A percentile compares a stretch with the other conserved stretches of the same genome.
These are phyloP conservation scores for Pithys albifrons DNA, from an alignment of 2,113 vertebrate species.

Conservation along the genomic window DNA sequence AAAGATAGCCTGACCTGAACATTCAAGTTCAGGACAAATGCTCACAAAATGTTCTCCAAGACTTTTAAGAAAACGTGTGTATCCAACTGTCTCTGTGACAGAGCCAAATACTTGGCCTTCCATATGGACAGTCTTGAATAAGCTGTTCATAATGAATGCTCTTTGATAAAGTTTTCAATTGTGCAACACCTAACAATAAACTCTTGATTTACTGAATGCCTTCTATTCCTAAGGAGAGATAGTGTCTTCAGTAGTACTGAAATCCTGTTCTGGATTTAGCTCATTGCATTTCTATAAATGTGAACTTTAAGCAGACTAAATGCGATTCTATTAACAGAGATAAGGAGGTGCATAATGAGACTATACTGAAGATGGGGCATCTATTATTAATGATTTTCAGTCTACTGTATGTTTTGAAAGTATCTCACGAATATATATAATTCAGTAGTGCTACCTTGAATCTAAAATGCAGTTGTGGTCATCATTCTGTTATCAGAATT, in stretches of 20 bases:
- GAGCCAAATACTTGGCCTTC: background rate
- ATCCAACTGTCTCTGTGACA: background rate
- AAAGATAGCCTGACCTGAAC: background rate
- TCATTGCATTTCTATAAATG: background rate
- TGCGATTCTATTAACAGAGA: background rate
- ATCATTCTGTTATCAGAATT: background rate
- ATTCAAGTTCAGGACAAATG: background rate
- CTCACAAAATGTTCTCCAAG: background rate
- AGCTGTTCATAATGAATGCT: background rate
- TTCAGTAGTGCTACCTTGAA: background rate
- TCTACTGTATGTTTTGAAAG: background rate
- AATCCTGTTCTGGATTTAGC: background rate
- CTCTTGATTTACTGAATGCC: background rate
- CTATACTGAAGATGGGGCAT: background rate
- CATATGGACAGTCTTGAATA: rapidly evolving
- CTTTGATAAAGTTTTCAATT: background rate
- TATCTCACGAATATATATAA: background rate
- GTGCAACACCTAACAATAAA: background rate
- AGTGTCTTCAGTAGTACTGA: rapidly evolving
- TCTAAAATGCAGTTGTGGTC: background rate
- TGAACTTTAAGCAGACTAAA: background rate
- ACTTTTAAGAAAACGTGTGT: background rate
- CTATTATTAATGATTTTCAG: background rate
- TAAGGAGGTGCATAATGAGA: background rate
- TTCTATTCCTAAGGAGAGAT: background rate